phyloP scores from a whole-genome alignment of 2,888 invertebrate species.

The Drosophila putrida region DNA sequence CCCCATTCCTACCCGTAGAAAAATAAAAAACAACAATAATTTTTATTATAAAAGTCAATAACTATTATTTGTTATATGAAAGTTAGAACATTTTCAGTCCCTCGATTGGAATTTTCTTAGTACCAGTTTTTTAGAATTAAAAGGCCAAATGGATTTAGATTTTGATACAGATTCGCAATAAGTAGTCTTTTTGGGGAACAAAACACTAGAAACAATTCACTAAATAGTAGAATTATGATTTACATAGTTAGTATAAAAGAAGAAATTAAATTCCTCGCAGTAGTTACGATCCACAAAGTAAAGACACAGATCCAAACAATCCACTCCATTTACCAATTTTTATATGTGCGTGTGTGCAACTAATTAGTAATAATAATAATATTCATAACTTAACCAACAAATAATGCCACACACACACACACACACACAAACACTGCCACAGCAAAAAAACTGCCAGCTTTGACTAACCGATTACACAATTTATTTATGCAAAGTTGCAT shows the following conservation, averaged over 20 bases:
- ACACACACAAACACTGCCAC: neutral
- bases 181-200: neutral
- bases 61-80: no score
- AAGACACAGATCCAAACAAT: neutral
- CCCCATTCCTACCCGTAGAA: neutral
- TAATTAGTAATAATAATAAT: neutral
- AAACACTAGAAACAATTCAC: neutral
- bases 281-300: neutral
- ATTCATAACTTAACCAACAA: neutral
- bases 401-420: neutral
- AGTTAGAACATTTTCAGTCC: no score
- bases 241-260: no score
- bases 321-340: neutral
- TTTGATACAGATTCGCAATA: neutral
- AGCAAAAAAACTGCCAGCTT: constrained; percentile 63
- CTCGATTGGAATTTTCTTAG: neutral
- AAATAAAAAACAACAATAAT: no score
- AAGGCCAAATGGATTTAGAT: neutral
- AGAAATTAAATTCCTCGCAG: neutral
- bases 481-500: constrained; percentile 84
- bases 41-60: no score
- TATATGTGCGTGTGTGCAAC: neutral
- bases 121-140: neutral
- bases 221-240: no score
- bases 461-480: constrained; percentile 68